These are phyloP conservation scores for Euleptes europaea DNA, from an alignment of 2,113 vertebrate genomes.

Conservation along the genomic window DNA sequence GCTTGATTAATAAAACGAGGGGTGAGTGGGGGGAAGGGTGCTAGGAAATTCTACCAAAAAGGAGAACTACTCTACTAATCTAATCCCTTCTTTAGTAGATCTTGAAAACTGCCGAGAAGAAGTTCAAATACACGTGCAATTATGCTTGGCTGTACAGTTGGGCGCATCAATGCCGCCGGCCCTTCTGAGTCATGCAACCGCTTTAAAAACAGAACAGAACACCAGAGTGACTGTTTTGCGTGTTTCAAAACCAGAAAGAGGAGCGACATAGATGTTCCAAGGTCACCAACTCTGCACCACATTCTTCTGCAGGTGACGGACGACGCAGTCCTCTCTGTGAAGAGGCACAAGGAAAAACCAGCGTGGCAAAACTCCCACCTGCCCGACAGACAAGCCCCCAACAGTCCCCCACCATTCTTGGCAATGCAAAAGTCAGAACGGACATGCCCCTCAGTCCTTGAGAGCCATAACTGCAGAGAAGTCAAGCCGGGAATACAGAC, in stretches of 20 bases:
- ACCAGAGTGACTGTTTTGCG: slow-evolving; percentile 41
- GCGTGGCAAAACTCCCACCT: slow-evolving; percentile 67
- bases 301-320: slow-evolving; percentile 56
- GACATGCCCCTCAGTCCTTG: slow-evolving; percentile 69
- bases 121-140: background rate
- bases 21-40: too few species aligned
- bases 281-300: slow-evolving; percentile 63
- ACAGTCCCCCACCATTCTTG: slow-evolving; percentile 71
- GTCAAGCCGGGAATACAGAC: slow-evolving; percentile 69
- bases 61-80: slow-evolving; percentile 37
- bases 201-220: slow-evolving; percentile 53
- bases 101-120: slow-evolving; percentile 42
- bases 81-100: slow-evolving; percentile 61
- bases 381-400: slow-evolving; percentile 56
- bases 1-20: slow-evolving; percentile 41
- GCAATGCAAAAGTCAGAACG: slow-evolving; percentile 73
- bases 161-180: slow-evolving; percentile 46
- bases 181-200: slow-evolving; percentile 43
- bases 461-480: slow-evolving; percentile 68
- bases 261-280: slow-evolving; percentile 64
- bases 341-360: slow-evolving; percentile 70
- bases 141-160: slow-evolving; percentile 41
- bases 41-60: slow-evolving; percentile 39
- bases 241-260: slow-evolving; percentile 65
- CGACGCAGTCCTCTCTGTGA: slow-evolving; percentile 65